These are phyloP conservation scores for Melanogrammus aeglefinus DNA, from an alignment of 2,797 vertebrate species.

Conservation along the genomic window DNA sequence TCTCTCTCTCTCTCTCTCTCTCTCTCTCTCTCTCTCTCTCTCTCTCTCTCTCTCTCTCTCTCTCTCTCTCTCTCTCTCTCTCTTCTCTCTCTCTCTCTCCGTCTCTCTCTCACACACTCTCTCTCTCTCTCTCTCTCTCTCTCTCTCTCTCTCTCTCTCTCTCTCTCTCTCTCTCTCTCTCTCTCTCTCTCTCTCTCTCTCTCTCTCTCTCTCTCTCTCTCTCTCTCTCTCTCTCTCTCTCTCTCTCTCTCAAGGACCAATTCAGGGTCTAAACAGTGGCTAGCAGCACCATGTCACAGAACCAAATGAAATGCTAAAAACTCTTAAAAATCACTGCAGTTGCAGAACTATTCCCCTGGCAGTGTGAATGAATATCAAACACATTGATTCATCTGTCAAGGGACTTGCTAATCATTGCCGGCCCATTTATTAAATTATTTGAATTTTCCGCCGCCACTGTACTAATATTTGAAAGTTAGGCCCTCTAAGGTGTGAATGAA, in stretches of 20 bases:
- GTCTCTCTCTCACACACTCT: background rate
- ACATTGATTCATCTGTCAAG: slow-evolving; percentile 47
- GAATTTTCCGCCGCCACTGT: slow-evolving; percentile 61
- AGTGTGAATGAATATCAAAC: slow-evolving; percentile 69
- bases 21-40: too few relatives aligned
- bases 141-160: background rate
- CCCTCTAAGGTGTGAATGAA: slow-evolving; percentile 57
- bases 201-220: background rate
- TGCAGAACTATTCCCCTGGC: slow-evolving; percentile 66
- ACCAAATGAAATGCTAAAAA: slow-evolving; percentile 48
- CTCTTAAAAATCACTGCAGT: slow-evolving; percentile 56
- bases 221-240: too few relatives aligned
- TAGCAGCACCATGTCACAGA: background rate
- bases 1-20: too few relatives aligned
- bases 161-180: background rate
- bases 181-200: background rate
- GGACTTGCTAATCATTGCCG: slow-evolving; percentile 65
- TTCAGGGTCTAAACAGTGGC: background rate
- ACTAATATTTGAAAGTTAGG: slow-evolving; percentile 75
- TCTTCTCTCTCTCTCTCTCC: background rate
- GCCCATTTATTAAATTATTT: slow-evolving; percentile 68
- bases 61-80: background rate
- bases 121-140: background rate
- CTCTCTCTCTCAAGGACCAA: too few relatives aligned
- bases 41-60: too few relatives aligned